These are phyloP conservation scores for Zingel zingel DNA, from an alignment of 2,113 vertebrate species.

Conservation along the genomic window DNA sequence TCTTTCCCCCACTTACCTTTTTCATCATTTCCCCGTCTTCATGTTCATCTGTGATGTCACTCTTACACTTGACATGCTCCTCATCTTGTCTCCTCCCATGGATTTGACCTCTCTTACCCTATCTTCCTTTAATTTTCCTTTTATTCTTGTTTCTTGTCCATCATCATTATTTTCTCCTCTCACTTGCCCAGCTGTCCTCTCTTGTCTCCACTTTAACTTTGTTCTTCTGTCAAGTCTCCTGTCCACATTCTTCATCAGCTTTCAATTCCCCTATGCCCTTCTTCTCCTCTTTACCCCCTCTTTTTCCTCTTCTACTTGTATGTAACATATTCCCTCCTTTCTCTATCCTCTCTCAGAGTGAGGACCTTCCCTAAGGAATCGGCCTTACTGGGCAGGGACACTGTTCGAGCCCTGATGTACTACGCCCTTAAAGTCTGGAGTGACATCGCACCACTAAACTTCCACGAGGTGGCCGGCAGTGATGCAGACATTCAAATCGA, in stretches of 20 bases:
- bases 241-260: slow-evolving; percentile 16
- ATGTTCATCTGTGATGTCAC: slow-evolving; percentile 19
- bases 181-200: background rate
- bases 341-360: slow-evolving; percentile 83
- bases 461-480: slow-evolving; percentile 95
- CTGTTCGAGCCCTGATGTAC: slow-evolving; percentile 95
- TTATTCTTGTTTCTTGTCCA: slow-evolving; percentile 15
- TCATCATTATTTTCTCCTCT: slow-evolving; percentile 8
- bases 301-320: background rate
- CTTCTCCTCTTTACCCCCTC: background rate
- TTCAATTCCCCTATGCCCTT: background rate
- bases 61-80: background rate
- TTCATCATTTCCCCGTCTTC: background rate
- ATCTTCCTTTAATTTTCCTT: slow-evolving; percentile 2
- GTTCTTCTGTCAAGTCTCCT: slow-evolving; percentile 21
- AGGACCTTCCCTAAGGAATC: slow-evolving; percentile 93
- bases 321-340: background rate
- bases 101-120: slow-evolving; percentile 5
- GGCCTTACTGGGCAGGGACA: slow-evolving; percentile 89
- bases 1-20: background rate
- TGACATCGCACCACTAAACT: slow-evolving; percentile 94
- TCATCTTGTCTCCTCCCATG: background rate
- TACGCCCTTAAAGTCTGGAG: slow-evolving; percentile 98
- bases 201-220: slow-evolving; percentile 13
- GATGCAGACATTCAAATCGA: slow-evolving; percentile 96